Base-by-base conservation (phyloP, 2,113 vertebrate genomes). In the Microtus montanus region DNA sequence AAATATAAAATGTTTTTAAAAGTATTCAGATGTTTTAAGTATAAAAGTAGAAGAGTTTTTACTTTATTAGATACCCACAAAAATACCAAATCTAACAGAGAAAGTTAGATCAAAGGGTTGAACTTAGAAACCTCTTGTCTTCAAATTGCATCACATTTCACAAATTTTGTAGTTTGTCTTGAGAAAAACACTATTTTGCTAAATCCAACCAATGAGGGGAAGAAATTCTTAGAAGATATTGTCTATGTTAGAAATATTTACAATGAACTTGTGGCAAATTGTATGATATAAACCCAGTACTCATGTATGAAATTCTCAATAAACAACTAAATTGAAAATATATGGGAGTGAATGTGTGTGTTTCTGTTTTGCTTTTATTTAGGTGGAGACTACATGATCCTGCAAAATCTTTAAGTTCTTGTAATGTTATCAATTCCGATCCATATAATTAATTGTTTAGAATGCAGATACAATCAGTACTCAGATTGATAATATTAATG, bases 151-250 rank as follows among this genome's bases (percentile, higher is more conserved):
- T 13, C 68, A 26, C 26, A 86, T 86, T 77, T 91, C 5, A 77
- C 68, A 91, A 73, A 73, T 82, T 83, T 89, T 71, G 28, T 58
- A 38, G 61, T 5, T 63, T 96, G 11, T 22, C 58, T 91, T 94
- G 74, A 44, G 79, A 82, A 89, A 91, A 10, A 3, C 41, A 52
- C 5, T 89, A 13, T 35, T 19, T 61, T 52, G 3, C n/a, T 4
- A 22, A 78, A 7, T 58, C 38, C 83, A 11, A 80, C 33, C 52
- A 44, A 78, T 68, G 89, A 33, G 9, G 26, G 35, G 20, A 19
- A 73, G 19, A 4, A 87, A 92, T 84, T 92, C 26, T 87, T 64
- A 87, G 30, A 92, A 90, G 70, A 89, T 80, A 66, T 6, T 74
- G 20, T 38, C 17, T 71, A 28, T 47, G 5, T 10, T 49, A 75